Evolutionary conservation across 1,140 invertebrate species (phyloP).

Genomic region (Pentalonia nigronervosa): DNA sequence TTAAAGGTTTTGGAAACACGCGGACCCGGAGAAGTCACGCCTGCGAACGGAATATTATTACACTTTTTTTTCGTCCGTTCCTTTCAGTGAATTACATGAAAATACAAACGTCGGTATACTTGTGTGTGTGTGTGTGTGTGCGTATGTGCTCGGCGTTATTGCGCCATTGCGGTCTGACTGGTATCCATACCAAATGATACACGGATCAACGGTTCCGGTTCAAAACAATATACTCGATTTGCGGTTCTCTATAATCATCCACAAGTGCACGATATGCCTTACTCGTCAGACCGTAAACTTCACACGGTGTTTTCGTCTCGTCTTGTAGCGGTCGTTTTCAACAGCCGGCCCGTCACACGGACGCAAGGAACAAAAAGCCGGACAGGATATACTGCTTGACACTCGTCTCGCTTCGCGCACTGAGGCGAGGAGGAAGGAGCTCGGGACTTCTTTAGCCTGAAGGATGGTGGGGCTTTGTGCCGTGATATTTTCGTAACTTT

Average conservation of each 20-base stretch:
- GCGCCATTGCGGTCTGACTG: not conserved
- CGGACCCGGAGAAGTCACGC: conserved; percentile 24
- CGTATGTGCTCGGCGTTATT: not conserved
- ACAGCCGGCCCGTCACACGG: not conserved
- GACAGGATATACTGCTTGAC: not conserved
- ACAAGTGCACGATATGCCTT: not conserved
- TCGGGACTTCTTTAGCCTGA: not conserved
- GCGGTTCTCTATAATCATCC: not conserved
- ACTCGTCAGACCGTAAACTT: conserved; percentile 15
- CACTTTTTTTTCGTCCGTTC: not conserved
- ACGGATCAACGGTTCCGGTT: not conserved
- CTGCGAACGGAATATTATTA: not conserved
- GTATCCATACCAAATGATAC: not conserved
- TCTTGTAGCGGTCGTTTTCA: not conserved
- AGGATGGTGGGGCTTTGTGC: not conserved
- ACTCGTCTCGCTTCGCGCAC: not conserved
- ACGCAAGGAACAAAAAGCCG: not conserved
- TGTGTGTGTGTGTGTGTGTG: too few species aligned
- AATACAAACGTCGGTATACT: not conserved
- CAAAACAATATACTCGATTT: not conserved
- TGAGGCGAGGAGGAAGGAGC: not conserved
- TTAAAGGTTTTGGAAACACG: conserved; percentile 12
- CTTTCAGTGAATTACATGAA: not conserved
- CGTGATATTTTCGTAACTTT: not conserved
- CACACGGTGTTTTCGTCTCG: not conserved